Conservation (phyloP, 2,113 vertebrate species). For the Empidonax alnorum region DNA sequence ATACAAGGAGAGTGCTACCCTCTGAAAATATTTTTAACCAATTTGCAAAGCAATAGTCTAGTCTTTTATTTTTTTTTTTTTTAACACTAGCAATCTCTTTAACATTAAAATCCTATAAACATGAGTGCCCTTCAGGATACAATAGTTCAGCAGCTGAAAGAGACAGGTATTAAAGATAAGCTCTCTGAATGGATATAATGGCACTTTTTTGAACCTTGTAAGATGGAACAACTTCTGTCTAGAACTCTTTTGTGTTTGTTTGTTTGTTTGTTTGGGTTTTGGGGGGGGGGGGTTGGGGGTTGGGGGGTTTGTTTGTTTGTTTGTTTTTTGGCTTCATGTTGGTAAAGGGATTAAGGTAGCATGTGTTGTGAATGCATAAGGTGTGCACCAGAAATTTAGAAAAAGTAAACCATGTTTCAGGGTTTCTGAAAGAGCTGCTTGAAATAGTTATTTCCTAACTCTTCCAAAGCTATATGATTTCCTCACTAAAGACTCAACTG, state of each 20-base stretch:
- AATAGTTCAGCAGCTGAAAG: not conserved
- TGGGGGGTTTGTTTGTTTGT: not conserved
- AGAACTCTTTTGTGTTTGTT: not conserved
- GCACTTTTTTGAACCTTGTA: not conserved
- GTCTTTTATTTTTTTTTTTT: not conserved
- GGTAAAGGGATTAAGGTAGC: not conserved
- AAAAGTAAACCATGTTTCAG: not conserved
- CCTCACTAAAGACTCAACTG: not conserved
- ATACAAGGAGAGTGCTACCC: accelerated
- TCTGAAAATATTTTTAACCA: not conserved
- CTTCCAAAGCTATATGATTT: not conserved
- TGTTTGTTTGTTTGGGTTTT: not conserved
- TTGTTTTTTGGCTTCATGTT: not conserved
- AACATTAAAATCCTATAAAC: not conserved
- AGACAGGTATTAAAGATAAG: not conserved
- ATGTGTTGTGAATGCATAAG: not conserved
- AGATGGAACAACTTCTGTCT: not conserved
- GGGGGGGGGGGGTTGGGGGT: no score
- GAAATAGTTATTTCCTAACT: not conserved
- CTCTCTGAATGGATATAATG: not conserved
- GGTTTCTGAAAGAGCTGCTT: not conserved
- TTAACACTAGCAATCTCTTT: not conserved
- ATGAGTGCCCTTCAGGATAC: not conserved
- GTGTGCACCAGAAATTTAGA: not conserved
- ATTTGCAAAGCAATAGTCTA: not conserved